These are phyloP conservation scores for Copsychus sechellarum DNA, from an alignment of 2,113 vertebrate genomes.

Conservation along the genomic window DNA sequence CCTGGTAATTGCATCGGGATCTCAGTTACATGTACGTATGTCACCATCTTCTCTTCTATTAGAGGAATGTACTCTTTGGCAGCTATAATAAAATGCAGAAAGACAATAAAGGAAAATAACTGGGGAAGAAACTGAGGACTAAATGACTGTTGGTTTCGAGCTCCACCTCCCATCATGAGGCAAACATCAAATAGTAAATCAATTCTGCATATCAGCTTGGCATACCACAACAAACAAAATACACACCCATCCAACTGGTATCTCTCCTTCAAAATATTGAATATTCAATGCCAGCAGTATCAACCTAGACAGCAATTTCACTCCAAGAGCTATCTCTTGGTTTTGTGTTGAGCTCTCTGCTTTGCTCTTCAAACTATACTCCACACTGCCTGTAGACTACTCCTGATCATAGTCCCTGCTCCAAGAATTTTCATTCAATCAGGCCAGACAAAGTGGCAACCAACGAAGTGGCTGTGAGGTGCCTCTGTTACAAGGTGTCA, in stretches of 20 bases:
- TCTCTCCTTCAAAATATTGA: not conserved
- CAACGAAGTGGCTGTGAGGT: not conserved
- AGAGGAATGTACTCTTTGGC: not conserved
- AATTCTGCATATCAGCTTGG: not conserved
- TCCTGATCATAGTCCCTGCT: not conserved
- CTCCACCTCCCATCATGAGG: not conserved
- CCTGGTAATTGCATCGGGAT: not conserved
- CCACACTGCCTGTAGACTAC: rapidly evolving
- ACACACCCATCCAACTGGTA: not conserved
- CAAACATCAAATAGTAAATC: not conserved
- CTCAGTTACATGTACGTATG: not conserved
- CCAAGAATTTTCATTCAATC: not conserved
- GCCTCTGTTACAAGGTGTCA: not conserved
- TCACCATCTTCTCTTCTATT: not conserved
- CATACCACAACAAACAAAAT: not conserved
- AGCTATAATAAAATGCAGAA: not conserved
- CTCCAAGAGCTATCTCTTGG: not conserved
- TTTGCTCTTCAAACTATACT: not conserved
- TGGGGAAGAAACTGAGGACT: not conserved
- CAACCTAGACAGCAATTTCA: not conserved
- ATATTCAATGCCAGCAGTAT: not conserved
- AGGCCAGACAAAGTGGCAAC: not conserved
- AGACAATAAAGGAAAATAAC: not conserved
- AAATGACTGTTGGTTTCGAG: not conserved
- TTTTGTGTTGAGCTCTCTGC: not conserved